phyloP scores from a whole-genome alignment of 35 echinoderm and acorn worm species.

The Hemicentrotus pulcherrimus region DNA sequence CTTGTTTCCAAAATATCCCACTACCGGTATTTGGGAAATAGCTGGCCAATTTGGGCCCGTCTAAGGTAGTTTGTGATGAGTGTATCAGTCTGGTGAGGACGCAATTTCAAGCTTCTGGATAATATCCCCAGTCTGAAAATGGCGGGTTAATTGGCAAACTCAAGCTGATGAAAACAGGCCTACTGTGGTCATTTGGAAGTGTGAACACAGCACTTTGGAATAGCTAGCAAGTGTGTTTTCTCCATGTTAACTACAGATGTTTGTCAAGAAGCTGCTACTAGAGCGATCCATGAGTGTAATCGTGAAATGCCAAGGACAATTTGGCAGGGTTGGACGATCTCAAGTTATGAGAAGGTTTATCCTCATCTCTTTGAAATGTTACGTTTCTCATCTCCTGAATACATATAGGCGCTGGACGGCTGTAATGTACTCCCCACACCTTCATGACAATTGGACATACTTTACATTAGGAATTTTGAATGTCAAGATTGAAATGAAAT shows the following conservation, averaged over 20 bases:
- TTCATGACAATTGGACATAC: not conserved
- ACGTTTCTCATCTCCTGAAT: not conserved
- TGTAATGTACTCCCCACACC: not conserved
- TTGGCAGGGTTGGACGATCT: slow-evolving; percentile 8
- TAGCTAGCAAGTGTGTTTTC: not conserved
- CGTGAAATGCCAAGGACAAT: slow-evolving; percentile 1
- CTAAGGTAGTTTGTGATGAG: too few species aligned
- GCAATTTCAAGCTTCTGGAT: too few species aligned
- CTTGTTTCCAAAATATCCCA: too few species aligned
- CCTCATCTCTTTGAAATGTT: not conserved
- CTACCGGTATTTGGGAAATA: too few species aligned
- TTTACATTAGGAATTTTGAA: not conserved
- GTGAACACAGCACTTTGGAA: not conserved
- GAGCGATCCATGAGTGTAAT: not conserved
- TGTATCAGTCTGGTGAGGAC: too few species aligned
- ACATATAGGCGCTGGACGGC: not conserved
- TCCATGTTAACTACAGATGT: not conserved
- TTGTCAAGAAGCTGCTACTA: not conserved
- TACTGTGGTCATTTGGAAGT: not conserved
- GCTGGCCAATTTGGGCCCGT: too few species aligned
- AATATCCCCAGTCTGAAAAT: too few species aligned
- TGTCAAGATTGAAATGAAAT: slow-evolving; percentile 14
- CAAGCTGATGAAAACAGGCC: too few species aligned
- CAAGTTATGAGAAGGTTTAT: slow-evolving; percentile 4
- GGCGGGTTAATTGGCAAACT: too few species aligned